phyloP scores from a whole-genome alignment of 2,797 vertebrate genomes.

The Synaphobranchus kaupii region DNA sequence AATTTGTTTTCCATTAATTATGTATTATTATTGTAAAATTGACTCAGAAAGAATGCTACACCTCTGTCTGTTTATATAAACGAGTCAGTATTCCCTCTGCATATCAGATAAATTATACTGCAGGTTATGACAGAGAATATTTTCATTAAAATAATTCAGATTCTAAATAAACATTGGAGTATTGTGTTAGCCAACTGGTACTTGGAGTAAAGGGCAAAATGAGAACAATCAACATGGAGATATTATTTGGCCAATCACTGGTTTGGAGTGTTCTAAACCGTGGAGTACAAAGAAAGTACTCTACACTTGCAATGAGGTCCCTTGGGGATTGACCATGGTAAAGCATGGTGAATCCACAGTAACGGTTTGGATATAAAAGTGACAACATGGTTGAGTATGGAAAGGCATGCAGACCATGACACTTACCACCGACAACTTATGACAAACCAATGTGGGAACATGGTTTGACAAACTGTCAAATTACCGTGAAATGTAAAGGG shows the following conservation, averaged over 20 bases:
- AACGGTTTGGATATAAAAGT: slow-evolving; percentile 16
- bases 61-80: not conserved
- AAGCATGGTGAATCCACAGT: slow-evolving; percentile 20
- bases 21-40: not conserved
- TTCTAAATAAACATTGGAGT: not conserved
- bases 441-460: slow-evolving; percentile 53
- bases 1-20: not conserved
- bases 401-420: slow-evolving; percentile 39
- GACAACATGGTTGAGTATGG: slow-evolving; percentile 34
- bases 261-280: not conserved
- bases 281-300: not conserved
- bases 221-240: slow-evolving; percentile 7
- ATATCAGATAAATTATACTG: not conserved
- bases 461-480: slow-evolving; percentile 57
- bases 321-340: slow-evolving; percentile 26
- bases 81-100: not conserved
- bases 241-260: not conserved
- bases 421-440: slow-evolving; percentile 46
- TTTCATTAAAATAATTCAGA: not conserved
- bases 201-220: not conserved
- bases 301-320: not conserved
- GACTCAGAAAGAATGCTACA: not conserved
- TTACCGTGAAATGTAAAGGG: slow-evolving; percentile 45
- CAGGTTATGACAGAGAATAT: not conserved
- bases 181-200: not conserved